These are phyloP conservation scores for Botia almorhae DNA, from an alignment of 2,797 vertebrate species.

Conservation along the genomic window DNA sequence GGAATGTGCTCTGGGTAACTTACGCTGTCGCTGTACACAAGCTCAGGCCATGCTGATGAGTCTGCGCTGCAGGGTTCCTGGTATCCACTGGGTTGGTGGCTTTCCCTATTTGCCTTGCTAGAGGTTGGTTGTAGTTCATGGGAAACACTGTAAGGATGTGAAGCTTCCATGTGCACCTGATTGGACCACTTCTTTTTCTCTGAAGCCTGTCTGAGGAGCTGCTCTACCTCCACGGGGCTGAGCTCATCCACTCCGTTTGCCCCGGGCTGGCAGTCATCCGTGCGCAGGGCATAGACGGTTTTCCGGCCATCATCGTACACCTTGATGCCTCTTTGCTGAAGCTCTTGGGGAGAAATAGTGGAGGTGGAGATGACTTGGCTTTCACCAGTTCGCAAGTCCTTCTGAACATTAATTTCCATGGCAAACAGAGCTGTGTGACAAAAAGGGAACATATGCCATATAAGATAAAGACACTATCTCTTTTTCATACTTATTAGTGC, in stretches of 20 bases:
- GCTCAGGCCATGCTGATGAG: constrained; percentile 46
- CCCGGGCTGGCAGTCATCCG: constrained; percentile 62
- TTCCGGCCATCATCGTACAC: constrained; percentile 92
- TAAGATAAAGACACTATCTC: neutral
- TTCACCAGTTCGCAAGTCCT: constrained; percentile 88
- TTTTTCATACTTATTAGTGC: neutral
- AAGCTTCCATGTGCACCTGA: neutral
- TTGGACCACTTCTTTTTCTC: constrained; percentile 72
- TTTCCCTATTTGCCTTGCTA: constrained; percentile 60
- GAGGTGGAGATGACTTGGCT: constrained; percentile 87
- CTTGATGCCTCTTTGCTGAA: constrained; percentile 86
- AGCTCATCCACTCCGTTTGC: constrained; percentile 77
- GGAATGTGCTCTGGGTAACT: constrained; percentile 37
- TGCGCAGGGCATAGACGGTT: constrained; percentile 84
- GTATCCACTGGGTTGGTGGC: constrained; percentile 61
- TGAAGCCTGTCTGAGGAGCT: constrained; percentile 88
- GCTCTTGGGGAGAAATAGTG: constrained; percentile 82
- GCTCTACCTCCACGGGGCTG: constrained; percentile 85
- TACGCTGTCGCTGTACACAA: constrained; percentile 34
- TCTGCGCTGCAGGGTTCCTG: constrained; percentile 27
- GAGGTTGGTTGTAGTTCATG: constrained; percentile 76
- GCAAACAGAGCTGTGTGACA: constrained; percentile 84
- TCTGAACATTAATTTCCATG: constrained; percentile 94
- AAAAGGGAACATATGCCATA: neutral
- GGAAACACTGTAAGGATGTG: neutral